phyloP scores from a whole-genome alignment of 2,888 invertebrate species.

The Mythimna lalbum region DNA sequence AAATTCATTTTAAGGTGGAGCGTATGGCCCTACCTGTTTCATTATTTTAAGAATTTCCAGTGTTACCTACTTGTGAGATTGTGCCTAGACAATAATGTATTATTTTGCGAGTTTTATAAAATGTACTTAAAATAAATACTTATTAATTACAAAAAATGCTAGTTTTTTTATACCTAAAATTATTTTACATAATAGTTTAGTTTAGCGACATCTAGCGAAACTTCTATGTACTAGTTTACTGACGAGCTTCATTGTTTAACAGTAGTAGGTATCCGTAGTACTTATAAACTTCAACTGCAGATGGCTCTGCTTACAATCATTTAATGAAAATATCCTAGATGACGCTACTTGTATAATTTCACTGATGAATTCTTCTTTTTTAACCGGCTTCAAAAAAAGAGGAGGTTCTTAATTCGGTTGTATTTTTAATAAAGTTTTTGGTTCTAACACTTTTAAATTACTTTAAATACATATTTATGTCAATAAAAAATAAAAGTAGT shows the following conservation, averaged over 20 bases:
- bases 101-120: neutral
- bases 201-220: conserved; percentile 14
- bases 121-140: conserved; percentile 37
- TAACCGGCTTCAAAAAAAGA: no score
- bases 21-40: no score
- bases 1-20: no score
- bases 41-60: neutral
- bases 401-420: no score
- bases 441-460: no score
- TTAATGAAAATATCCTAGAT: neutral
- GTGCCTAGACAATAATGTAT: neutral
- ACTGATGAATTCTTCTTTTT: no score
- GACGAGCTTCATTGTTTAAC: no score
- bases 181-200: neutral
- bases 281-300: neutral
- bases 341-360: conserved; percentile 6
- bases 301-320: neutral
- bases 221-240: neutral
- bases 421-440: no score
- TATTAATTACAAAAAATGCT: neutral
- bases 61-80: neutral
- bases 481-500: no score
- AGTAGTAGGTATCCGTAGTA: neutral
- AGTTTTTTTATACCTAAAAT: neutral
- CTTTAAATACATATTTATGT: no score